phyloP scores from a whole-genome alignment of 37 sponge, comb jelly and placozoan species.

The Lycopodina hypogea region DNA sequence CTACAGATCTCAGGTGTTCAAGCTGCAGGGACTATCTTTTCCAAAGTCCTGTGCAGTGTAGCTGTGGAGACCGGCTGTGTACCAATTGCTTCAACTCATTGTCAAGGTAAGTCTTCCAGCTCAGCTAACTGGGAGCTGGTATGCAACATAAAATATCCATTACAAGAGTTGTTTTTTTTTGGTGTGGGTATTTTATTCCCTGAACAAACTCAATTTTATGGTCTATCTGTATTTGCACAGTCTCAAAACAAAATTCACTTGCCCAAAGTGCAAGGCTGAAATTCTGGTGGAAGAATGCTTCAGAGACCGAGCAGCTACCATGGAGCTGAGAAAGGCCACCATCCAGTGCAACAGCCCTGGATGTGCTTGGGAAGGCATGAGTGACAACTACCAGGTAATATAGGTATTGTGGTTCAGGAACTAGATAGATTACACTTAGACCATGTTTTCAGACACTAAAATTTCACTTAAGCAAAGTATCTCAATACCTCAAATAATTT shows the following conservation, averaged over 20 bases:
- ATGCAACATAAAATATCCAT: neutral
- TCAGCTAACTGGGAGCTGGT: neutral
- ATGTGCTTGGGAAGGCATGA: conserved; percentile 70
- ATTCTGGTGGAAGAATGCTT: conserved; percentile 32
- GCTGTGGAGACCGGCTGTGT: conserved; percentile 60
- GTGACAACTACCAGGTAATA: conserved; percentile 40
- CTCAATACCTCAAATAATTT: too few species aligned
- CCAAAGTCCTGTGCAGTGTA: conserved; percentile 35
- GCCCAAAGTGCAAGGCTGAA: neutral
- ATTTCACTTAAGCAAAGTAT: too few species aligned
- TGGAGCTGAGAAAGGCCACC: conserved; percentile 34
- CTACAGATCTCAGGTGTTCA: conserved; percentile 7
- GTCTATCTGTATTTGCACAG: neutral
- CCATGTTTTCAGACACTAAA: too few species aligned
- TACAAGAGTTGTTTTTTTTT: too few species aligned
- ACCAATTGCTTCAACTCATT: conserved; percentile 27
- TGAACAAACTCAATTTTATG: neutral
- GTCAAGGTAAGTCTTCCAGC: conserved; percentile 21
- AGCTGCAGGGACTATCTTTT: conserved; percentile 38
- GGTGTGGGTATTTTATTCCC: too few species aligned
- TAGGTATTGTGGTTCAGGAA: too few species aligned
- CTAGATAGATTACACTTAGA: too few species aligned
- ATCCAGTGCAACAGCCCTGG: conserved; percentile 39
- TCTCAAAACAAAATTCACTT: neutral
- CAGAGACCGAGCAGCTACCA: conserved; percentile 61